Percentiles rank a stretch among this genome's conserved stretches.
Evolutionary conservation across 2,797 vertebrate species (phyloP).

Genomic region (Sternarchorhynchus goeldii): DNA sequence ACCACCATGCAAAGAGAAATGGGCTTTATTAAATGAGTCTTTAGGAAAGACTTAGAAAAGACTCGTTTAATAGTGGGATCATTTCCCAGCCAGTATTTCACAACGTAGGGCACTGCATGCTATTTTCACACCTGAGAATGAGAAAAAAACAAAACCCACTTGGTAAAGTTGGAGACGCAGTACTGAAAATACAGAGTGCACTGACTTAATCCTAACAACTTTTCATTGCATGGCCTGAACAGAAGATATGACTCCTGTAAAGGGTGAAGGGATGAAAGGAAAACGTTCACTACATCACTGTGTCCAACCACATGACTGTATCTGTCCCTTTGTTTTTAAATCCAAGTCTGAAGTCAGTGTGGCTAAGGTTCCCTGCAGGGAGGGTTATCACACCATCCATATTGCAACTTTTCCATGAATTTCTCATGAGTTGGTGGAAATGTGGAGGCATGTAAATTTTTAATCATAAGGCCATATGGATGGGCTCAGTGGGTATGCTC

Average conservation of each 20-base stretch:
- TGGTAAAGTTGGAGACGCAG: neutral
- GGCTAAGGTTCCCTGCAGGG: slow-evolving; percentile 42
- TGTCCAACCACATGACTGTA: no score
- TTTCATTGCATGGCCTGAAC: no score
- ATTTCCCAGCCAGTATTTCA: neutral
- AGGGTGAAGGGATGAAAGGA: neutral
- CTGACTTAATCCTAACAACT: neutral
- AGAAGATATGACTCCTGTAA: no score
- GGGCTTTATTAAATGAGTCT: neutral
- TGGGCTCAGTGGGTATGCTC: slow-evolving; percentile 38
- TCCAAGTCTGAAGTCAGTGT: slow-evolving; percentile 41
- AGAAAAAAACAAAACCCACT: neutral
- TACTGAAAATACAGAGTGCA: neutral
- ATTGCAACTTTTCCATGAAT: slow-evolving; percentile 54
- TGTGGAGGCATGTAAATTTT: slow-evolving; percentile 59
- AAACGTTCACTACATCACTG: neutral
- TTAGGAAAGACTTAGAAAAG: neutral
- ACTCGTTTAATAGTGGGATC: neutral
- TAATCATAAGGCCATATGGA: slow-evolving; percentile 62
- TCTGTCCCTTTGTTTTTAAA: slow-evolving; percentile 21
- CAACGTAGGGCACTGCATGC: no score
- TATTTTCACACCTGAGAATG: neutral
- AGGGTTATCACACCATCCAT: slow-evolving; percentile 32
- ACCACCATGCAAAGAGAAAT: neutral
- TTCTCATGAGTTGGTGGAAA: slow-evolving; percentile 58